Conservation (phyloP, 2,113 vertebrate genomes). For the Mormyrus iriodes region DNA sequence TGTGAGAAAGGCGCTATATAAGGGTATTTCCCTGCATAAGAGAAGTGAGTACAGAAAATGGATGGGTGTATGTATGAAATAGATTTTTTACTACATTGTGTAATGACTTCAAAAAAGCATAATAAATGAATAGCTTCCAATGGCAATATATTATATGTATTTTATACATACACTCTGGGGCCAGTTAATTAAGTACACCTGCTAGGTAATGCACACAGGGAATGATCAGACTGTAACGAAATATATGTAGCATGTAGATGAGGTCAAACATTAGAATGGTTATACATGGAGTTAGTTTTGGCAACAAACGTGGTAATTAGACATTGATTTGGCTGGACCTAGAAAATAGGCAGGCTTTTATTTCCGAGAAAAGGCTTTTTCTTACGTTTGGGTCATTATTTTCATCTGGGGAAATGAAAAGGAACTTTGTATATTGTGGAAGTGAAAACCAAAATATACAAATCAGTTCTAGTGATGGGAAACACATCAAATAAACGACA, state of each 20-base stretch:
- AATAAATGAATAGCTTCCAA: neutral
- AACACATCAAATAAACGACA: neutral
- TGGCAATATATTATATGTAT: too few species aligned
- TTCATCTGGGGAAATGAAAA: conserved; percentile 20
- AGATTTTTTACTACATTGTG: neutral
- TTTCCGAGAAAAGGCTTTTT: conserved; percentile 2
- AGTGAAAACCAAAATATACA: neutral
- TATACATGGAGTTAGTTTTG: neutral
- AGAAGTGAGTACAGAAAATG: neutral
- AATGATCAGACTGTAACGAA: neutral
- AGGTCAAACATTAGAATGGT: neutral
- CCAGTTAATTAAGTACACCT: too few species aligned
- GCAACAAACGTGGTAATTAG: neutral
- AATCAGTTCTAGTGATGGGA: neutral
- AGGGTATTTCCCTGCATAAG: neutral
- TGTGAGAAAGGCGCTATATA: too few species aligned
- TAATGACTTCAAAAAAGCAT: neutral
- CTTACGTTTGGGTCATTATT: conserved; percentile 9
- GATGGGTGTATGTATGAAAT: neutral
- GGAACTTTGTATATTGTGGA: neutral
- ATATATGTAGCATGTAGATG: neutral
- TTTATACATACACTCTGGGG: too few species aligned
- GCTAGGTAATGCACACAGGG: neutral
- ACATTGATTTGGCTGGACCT: neutral
- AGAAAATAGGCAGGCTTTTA: conserved; percentile 13